Evolutionary conservation across 2,113 vertebrate species (phyloP), one percentile per base, ranked within the genome.

Genomic region (Antigone vipio): DNA sequence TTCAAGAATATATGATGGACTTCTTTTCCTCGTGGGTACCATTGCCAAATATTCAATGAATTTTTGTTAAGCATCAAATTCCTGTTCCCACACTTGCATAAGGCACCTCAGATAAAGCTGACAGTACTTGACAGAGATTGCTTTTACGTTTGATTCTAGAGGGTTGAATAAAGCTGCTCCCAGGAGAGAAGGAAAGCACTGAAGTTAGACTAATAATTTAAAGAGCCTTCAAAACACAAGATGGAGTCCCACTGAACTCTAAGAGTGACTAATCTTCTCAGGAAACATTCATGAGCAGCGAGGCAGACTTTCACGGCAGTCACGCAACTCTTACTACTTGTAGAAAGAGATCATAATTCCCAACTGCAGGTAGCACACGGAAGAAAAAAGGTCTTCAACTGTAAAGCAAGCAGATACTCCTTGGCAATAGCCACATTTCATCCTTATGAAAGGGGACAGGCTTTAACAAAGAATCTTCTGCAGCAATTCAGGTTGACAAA

Each of bases 261-360:
- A 16, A 4, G 58, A 85, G 35, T 2, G 22, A 60, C 68, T 19
- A 10, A 52, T 59, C 79, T 12, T 59, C 79, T 12, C 6, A 7
- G 81, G 76, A 32, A 86, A 52, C 60, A 71, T 42, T 75, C 35
- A 75, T 18, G 27, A 63, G 2, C 30, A 67, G 53, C 49, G 16
- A 42, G 50, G 0, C 52, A 5, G 27, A 22, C 29, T 3, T 44
- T 2, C n/a, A 3, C 0, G 0, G 38, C 4, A 66, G 77, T 59
- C 85, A 78, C 44, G 5, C 69, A 55, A 63, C 13, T 19, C 32
- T 9, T 34, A 0, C 21, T 34, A 20, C 89, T 3, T 8, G 7
- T 2, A 59, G 21, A 19, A 32, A 23, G 67, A 29, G 49, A 9
- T 2, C 13, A 1, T 4, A 2, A 56, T 34, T 34, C 87, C 86